Evolutionary conservation across 2,888 invertebrate genomes (phyloP).

Genomic region (Cyaniris semiargus): DNA sequence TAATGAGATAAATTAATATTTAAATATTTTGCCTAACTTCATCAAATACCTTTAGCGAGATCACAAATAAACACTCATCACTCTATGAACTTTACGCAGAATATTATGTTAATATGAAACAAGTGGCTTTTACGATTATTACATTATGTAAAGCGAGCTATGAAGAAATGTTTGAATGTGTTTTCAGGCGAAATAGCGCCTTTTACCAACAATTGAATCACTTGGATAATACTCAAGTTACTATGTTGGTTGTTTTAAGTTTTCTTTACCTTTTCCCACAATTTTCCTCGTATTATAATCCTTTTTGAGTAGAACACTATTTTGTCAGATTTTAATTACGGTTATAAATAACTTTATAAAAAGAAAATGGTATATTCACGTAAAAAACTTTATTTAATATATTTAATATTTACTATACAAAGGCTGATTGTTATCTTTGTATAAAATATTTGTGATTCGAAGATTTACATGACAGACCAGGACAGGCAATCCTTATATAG

Average conservation of each 20-base stretch:
- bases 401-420: no score
- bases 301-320: no score
- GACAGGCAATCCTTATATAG: no score
- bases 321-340: no score
- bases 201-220: background rate
- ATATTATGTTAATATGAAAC: background rate
- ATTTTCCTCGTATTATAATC: no score
- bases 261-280: background rate
- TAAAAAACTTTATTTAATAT: background rate
- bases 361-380: no score
- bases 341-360: no score
- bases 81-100: background rate
- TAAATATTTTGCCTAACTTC: no score
- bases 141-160: background rate
- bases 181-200: background rate
- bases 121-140: background rate
- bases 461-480: no score
- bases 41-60: background rate
- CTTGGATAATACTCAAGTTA: background rate
- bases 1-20: no score
- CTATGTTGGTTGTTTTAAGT: background rate
- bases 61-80: background rate
- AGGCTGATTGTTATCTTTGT: no score
- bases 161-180: background rate
- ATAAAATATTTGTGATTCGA: no score